Percentiles rank a stretch among this genome's conserved stretches.
Conservation (phyloP, 2,113 vertebrate species). For the Salvelinus fontinalis region DNA sequence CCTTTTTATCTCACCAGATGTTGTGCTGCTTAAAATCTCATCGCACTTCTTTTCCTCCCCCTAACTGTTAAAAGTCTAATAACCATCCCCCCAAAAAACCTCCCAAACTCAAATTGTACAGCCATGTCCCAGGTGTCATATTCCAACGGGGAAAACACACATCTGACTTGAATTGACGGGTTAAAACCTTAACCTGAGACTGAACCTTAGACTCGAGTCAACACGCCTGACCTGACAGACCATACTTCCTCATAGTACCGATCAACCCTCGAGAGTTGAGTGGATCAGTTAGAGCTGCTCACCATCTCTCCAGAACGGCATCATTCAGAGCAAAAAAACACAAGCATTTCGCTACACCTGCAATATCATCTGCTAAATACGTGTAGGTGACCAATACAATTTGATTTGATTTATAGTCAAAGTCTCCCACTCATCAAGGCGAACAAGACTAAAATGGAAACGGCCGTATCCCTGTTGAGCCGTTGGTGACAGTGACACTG, state of each 20-base stretch:
- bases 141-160: neutral
- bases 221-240: neutral
- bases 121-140: conserved; percentile 1
- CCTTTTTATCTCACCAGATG: conserved; percentile 79
- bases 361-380: no score
- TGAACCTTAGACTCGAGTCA: neutral
- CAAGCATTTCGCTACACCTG: no score
- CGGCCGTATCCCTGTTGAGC: neutral
- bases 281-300: no score
- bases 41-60: conserved; percentile 62
- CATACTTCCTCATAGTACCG: neutral
- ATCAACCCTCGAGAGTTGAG: no score
- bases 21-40: conserved; percentile 73
- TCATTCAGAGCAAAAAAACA: no score
- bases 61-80: conserved; percentile 58
- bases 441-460: neutral
- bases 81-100: conserved; percentile 66
- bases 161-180: conserved; percentile 49
- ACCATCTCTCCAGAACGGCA: no score
- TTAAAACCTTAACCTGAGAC: neutral
- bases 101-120: conserved; percentile 19
- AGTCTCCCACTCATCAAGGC: no score
- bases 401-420: no score
- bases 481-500: neutral
- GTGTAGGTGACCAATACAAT: no score